These are phyloP conservation scores for Drosophila subobscura DNA, from an alignment of 1,140 invertebrate species.

Conservation along the genomic window DNA sequence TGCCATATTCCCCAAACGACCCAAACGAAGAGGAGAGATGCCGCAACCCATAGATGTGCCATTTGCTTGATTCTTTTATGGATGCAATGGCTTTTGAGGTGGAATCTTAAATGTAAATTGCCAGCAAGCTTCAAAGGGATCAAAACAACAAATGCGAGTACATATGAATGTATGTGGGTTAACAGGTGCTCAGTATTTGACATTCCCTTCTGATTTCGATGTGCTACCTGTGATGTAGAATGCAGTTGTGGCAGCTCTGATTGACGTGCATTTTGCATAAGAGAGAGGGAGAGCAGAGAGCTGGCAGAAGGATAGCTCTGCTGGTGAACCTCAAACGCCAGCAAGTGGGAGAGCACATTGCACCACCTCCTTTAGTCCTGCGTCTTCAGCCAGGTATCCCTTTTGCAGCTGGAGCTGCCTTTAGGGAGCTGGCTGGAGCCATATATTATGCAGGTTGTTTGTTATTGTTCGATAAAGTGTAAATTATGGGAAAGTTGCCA, in stretches of 20 bases:
- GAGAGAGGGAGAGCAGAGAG: background rate
- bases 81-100: background rate
- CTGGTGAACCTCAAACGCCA: slow-evolving; percentile 41
- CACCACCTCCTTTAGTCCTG: background rate
- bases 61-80: slow-evolving; percentile 28
- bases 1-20: slow-evolving; percentile 50
- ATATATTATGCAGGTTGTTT: slow-evolving; percentile 79
- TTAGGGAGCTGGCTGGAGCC: slow-evolving; percentile 29
- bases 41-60: background rate
- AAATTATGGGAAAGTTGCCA: slow-evolving; percentile 76
- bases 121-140: background rate
- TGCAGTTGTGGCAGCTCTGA: slow-evolving; percentile 51
- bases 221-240: slow-evolving; percentile 15
- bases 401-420: slow-evolving; percentile 6
- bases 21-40: slow-evolving; percentile 12
- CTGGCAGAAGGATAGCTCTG: slow-evolving; percentile 20
- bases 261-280: slow-evolving; percentile 41
- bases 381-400: background rate
- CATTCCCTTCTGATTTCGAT: background rate
- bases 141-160: no score
- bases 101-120: slow-evolving; percentile 33
- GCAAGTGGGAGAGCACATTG: slow-evolving; percentile 28
- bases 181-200: slow-evolving; percentile 15
- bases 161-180: slow-evolving; percentile 19
- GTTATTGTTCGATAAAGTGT: slow-evolving; percentile 81